Evolutionary conservation across 2,797 vertebrate species (phyloP), one percentile per base, ranked within the genome.

Genomic region (Sebastes cheni): DNA sequence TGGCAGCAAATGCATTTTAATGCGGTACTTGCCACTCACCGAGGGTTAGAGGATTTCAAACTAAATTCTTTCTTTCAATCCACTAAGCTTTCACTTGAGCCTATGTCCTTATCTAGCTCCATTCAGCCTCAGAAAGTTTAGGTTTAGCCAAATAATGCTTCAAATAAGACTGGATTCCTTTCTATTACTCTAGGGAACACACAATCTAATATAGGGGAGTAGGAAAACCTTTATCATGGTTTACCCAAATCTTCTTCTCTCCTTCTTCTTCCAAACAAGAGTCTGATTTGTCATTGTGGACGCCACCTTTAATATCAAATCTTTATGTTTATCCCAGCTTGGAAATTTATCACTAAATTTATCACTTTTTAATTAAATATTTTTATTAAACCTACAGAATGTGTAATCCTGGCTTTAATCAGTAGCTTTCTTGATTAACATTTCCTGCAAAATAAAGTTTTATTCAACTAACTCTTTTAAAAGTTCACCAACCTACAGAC

Each of bases 1-100:
- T 85, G 83, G 89, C 88, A 84, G 85, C 66, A 77, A 86, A 86
- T 86, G 81, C 72, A 87, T 91, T 90, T 92, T 75, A 89, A 92
- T 75, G 72, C 84, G 84, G 46, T 75, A 59, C 82, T 81, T 80
- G 75, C 88, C 86, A 76, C 82, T 91, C 85, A 69, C 68, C 23
- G 50, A 56, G 46, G 62, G 60, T 85, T 81, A 76, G 70, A 76
- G 81, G 84, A 84, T 81, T 91, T 91, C 46, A 89, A 79, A 77
- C 55, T 61, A 55, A 70, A 88, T 75, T 88, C 80, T 83, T 68
- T 81, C 80, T 89, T 88, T 88, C 72, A 88, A 50, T 90, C 72
- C 62, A 81, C 80, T 84, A 77, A 89, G 85, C 82, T 85, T 90
- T 83, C 72, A 87, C 77, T 89, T 84, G 62, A 86, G 85, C 55